Conservation (phyloP, 2,888 invertebrate species). For the Mystacides longicornis region DNA sequence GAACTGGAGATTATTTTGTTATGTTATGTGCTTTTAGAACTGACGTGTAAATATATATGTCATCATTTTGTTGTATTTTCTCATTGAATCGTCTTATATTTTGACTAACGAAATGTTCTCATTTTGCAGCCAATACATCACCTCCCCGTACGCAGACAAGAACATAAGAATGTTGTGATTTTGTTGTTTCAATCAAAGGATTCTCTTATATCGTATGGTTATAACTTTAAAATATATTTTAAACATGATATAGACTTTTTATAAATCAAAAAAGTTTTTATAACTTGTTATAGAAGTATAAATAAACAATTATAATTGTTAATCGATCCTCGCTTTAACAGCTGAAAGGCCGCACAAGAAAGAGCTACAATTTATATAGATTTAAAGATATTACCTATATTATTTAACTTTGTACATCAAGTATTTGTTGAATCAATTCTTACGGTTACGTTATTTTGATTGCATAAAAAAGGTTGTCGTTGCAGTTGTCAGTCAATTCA, state of each 20-base stretch:
- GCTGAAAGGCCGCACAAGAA: too few species aligned
- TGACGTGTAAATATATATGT: neutral
- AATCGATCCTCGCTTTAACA: too few species aligned
- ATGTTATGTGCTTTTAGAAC: constrained; percentile 5
- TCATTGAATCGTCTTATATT: neutral
- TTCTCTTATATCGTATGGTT: neutral
- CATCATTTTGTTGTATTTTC: neutral
- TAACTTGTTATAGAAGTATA: too few species aligned
- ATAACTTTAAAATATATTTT: neutral
- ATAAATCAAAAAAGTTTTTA: neutral
- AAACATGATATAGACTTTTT: neutral
- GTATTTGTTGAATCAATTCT: too few species aligned
- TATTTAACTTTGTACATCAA: too few species aligned
- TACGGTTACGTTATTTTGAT: too few species aligned
- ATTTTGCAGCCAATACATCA: constrained; percentile 57
- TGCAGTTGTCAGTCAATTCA: too few species aligned
- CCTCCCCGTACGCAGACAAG: constrained; percentile 58
- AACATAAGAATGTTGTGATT: constrained; percentile 53
- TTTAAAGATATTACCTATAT: too few species aligned
- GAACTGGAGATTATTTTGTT: too few species aligned
- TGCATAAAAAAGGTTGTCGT: too few species aligned
- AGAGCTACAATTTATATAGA: too few species aligned
- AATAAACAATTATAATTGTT: too few species aligned
- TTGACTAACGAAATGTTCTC: constrained; percentile 14
- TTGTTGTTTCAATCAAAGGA: neutral